Percentiles rank a stretch among this genome's conserved stretches.
phyloP scores from a whole-genome alignment of 2,113 vertebrate species.

The Tragulus kanchil region DNA sequence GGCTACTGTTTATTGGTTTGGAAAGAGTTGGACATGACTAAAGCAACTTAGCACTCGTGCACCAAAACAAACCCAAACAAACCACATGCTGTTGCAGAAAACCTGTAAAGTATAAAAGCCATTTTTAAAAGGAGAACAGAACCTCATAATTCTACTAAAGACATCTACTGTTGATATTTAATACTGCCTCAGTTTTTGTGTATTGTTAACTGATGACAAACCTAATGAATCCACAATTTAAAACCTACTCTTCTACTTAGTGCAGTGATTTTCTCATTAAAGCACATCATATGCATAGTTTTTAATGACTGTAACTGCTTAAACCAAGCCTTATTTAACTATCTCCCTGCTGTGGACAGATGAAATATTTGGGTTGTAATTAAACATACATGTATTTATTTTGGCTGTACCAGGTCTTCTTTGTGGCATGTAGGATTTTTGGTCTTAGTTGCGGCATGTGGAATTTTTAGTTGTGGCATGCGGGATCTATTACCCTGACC shows the following conservation, averaged over 20 bases:
- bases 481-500: background rate
- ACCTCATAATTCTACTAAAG: background rate
- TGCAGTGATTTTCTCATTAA: slow-evolving; percentile 19
- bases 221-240: background rate
- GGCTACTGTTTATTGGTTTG: too few species aligned
- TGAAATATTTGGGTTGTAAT: background rate
- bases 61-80: background rate
- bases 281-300: background rate
- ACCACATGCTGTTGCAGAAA: background rate
- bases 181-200: background rate
- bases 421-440: background rate
- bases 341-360: background rate
- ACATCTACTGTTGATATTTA: background rate
- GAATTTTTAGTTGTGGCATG: background rate
- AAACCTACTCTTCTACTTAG: background rate
- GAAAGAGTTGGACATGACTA: too few species aligned
- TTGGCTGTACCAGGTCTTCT: background rate
- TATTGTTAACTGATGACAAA: slow-evolving; percentile 41
- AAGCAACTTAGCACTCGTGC: too few species aligned
- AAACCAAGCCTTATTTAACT: slow-evolving; percentile 22
- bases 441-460: too few species aligned
- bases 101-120: background rate
- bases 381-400: background rate
- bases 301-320: background rate
- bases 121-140: background rate